A percentile compares a stretch with the other conserved stretches of the same genome.
These are phyloP conservation scores for Pitangus sulphuratus DNA, from an alignment of 2,797 vertebrate species.

Conservation along the genomic window DNA sequence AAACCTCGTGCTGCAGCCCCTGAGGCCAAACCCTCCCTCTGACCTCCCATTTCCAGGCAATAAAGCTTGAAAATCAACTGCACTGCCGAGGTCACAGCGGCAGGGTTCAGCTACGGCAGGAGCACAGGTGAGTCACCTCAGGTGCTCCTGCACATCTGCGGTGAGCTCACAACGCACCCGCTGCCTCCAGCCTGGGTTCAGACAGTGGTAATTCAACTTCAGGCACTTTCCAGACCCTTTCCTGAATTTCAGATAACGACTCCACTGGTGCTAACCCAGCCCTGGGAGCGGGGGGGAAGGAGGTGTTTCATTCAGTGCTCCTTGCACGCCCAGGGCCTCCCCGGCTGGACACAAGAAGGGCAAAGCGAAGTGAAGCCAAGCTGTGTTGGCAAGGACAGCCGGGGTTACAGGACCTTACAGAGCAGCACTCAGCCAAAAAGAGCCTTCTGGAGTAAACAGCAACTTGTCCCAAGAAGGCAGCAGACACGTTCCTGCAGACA, in stretches of 20 bases:
- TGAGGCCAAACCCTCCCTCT: neutral
- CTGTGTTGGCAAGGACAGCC: neutral
- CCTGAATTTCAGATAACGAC: neutral
- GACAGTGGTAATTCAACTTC: neutral
- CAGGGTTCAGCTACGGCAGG: neutral
- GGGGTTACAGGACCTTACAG: neutral
- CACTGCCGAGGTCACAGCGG: neutral
- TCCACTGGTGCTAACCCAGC: neutral
- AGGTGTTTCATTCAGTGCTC: fast-evolving
- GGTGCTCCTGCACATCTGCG: neutral
- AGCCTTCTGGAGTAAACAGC: neutral
- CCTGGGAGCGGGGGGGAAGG: neutral
- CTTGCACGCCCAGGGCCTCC: neutral
- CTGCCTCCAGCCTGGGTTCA: neutral
- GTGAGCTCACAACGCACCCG: neutral
- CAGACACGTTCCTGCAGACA: neutral
- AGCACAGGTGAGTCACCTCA: fast-evolving
- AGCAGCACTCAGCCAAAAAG: neutral
- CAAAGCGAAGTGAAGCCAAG: neutral
- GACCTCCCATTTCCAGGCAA: neutral
- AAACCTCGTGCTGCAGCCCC: neutral
- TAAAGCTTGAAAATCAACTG: neutral
- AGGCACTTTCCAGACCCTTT: neutral
- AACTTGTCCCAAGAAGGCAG: neutral
- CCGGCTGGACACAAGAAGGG: neutral